A percentile compares a stretch with the other conserved stretches of the same genome.
These are phyloP conservation scores for Chloroceryle amazona DNA, from an alignment of 2,797 vertebrate species.

Conservation along the genomic window DNA sequence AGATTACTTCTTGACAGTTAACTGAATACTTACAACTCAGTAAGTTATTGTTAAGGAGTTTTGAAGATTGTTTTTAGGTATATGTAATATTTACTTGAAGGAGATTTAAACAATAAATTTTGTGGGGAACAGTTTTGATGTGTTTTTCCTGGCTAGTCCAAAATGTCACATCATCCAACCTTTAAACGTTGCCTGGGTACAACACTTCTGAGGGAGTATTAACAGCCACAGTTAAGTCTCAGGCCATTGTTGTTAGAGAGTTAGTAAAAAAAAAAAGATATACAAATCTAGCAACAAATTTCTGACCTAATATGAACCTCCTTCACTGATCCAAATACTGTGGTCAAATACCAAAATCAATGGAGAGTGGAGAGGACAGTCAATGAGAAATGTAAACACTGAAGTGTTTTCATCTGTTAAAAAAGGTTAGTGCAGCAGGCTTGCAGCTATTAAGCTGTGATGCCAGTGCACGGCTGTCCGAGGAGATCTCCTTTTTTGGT, in stretches of 20 bases:
- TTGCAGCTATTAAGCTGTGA: not conserved
- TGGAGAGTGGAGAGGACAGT: not conserved
- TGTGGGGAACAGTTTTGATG: not conserved
- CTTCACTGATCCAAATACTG: not conserved
- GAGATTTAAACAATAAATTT: not conserved
- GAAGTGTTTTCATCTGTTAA: not conserved
- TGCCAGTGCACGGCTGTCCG: not conserved
- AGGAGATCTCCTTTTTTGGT: not conserved
- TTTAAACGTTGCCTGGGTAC: not conserved
- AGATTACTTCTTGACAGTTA: no score
- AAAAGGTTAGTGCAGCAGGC: not conserved
- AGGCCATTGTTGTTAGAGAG: not conserved
- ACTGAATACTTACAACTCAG: not conserved
- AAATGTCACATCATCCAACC: not conserved
- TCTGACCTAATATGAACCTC: not conserved
- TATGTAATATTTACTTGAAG: not conserved
- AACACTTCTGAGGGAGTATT: not conserved
- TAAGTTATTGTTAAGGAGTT: not conserved
- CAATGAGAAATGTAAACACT: not conserved
- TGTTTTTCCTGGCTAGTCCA: not conserved
- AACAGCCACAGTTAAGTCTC: not conserved
- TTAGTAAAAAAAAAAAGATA: not conserved
- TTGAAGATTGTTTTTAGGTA: not conserved
- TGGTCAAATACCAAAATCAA: not conserved
- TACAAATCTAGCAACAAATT: not conserved